Conservation (phyloP, 2,113 vertebrate species). For the Paralichthys olivaceus region DNA sequence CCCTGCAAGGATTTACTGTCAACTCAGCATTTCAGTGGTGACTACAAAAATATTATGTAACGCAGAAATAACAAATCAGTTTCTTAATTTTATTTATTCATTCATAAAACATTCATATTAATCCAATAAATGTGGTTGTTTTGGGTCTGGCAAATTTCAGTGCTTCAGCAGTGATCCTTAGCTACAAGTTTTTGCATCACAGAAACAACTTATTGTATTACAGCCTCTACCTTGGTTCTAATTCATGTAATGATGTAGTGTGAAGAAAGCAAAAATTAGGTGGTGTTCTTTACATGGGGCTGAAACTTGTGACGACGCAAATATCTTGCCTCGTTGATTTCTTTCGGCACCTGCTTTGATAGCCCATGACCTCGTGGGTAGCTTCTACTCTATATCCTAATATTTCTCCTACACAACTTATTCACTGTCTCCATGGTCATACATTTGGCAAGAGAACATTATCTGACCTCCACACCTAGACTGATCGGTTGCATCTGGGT, state of each 20-base stretch:
- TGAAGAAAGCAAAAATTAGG: neutral
- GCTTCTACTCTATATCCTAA: neutral
- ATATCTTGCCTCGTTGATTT: constrained; percentile 11
- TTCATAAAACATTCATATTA: neutral
- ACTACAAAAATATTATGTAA: constrained; percentile 49
- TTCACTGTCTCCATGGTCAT: neutral
- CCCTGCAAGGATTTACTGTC: constrained; percentile 65
- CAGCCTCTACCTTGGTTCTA: neutral
- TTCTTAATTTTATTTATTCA: constrained; percentile 2
- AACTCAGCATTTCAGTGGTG: constrained; percentile 61
- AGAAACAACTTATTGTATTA: too few relatives aligned
- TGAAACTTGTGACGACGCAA: neutral
- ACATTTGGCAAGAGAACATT: constrained; percentile 4
- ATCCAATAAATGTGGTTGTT: neutral
- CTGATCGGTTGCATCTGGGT: constrained; percentile 19
- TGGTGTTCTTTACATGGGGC: neutral
- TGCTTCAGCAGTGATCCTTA: too few relatives aligned
- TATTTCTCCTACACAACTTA: neutral
- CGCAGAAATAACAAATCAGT: constrained; percentile 5
- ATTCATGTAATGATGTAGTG: neutral
- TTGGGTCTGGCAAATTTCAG: neutral
- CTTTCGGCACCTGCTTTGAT: constrained; percentile 26
- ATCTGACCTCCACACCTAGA: constrained; percentile 13
- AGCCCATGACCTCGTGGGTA: constrained; percentile 18
- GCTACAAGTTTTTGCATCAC: neutral